Evolutionary conservation across 2,888 invertebrate genomes (phyloP), one percentile per base, ranked within the genome.

Genomic region (Stictocephala bisonia): DNA sequence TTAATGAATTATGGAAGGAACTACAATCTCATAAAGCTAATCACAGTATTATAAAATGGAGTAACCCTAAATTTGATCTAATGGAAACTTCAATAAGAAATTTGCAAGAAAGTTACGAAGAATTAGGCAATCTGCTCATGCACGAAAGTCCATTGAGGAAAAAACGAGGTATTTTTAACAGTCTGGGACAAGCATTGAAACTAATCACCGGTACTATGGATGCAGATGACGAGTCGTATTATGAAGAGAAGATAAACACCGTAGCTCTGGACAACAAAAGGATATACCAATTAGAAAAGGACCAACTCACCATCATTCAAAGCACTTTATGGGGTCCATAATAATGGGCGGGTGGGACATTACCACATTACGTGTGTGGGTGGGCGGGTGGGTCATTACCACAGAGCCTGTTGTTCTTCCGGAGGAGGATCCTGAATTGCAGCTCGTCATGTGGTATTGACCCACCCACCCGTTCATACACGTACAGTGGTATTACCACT

Each of bases 171-270:
- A 1, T 53, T 22, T 53, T 53, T 53, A 53, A 53, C n/a, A 53
- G 24, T 24, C 1, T 53, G n/a, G 53, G 53, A 3, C 53, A 53
- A 53, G 53, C 53, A 9, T 13, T 53, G 15, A 53, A 53, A 15
- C n/a, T 53, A 26, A 13, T 53, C 27, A 53, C 53, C 6, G 53
- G 53, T n/a, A 53, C 53, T 3, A 53, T 53, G 53, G 53, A 53
- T 15, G 7, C 53, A 6, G 53, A 53, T 26, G 53, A 53, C n/a
- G 24, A 53, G 26, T n/a, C 22, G 2, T 53, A 53, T 26, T 53
- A 53, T 26, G 24, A 53, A 22, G 53, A 53, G 24, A 53, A 53
- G 24, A 53, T 53, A 24, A 53, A 53, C 27, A 53, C 53, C 53
- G 26, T 53, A 4, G 20, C 24, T 1, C n/a, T 53, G n/a, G 53